Conservation (phyloP, 2,797 vertebrate genomes). For the Cyprinella venusta region DNA sequence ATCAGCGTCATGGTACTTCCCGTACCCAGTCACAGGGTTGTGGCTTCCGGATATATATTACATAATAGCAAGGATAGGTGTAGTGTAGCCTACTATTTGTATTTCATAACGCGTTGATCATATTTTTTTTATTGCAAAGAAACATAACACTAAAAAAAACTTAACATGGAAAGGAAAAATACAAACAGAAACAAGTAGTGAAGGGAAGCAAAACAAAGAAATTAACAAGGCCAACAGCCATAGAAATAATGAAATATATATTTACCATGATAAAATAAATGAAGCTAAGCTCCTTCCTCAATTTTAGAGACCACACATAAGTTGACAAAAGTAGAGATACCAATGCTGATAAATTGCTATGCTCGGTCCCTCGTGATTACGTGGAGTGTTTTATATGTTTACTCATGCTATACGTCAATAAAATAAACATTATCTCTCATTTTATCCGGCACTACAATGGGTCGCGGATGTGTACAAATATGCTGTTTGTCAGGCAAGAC, state of each 20-base stretch:
- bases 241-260: neutral
- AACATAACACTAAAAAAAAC: neutral
- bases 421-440: neutral
- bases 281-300: neutral
- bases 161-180: neutral
- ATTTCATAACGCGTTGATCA: neutral
- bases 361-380: no score
- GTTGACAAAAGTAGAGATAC: neutral
- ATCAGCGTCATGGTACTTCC: constrained; percentile 67
- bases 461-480: neutral
- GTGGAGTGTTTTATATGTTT: neutral
- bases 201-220: neutral
- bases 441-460: neutral
- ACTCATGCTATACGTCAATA: neutral
- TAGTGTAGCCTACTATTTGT: neutral
- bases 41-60: neutral
- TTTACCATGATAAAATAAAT: neutral
- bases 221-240: neutral
- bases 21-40: neutral
- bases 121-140: neutral
- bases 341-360: neutral
- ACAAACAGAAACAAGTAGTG: no score
- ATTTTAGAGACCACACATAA: neutral
- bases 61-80: neutral
- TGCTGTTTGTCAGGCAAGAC: neutral